phyloP scores from a whole-genome alignment of 2,797 vertebrate species.

The Xenopus petersii region DNA sequence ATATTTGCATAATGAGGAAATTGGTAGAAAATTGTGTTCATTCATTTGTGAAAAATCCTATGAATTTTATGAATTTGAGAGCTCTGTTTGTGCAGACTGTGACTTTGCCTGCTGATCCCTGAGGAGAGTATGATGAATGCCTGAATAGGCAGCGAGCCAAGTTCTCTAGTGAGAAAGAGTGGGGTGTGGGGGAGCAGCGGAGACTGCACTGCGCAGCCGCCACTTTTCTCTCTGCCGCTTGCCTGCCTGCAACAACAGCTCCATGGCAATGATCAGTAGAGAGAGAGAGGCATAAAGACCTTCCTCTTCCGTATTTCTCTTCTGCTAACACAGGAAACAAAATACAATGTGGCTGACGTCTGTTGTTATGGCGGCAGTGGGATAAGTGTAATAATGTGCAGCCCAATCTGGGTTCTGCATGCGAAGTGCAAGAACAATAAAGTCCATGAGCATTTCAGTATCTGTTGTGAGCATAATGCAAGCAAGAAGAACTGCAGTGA shows the following conservation, averaged over 20 bases:
- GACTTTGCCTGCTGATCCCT: conserved; percentile 92
- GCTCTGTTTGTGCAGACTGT: conserved; percentile 94
- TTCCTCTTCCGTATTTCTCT: conserved; percentile 15
- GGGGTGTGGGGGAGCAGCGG: conserved; percentile 32
- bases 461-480: too few relatives aligned
- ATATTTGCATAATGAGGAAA: conserved; percentile 99
- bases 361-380: not conserved
- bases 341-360: not conserved
- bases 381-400: not conserved
- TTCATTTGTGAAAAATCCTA: conserved; percentile 99
- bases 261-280: not conserved
- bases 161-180: conserved; percentile 59
- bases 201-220: conserved; percentile 9
- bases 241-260: conserved; percentile 3
- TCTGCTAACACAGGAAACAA: conserved; percentile 3
- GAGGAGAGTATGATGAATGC: conserved; percentile 79
- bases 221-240: not conserved
- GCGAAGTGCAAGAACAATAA: too few relatives aligned
- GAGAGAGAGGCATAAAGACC: not conserved
- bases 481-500: too few relatives aligned
- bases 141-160: conserved; percentile 78
- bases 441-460: too few relatives aligned
- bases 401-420: too few relatives aligned
- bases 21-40: conserved; percentile 99
- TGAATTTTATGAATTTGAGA: conserved; percentile 99